Percentiles rank a stretch among this genome's conserved stretches.
Conservation (phyloP, 2,113 vertebrate species). For the Dasyornis broadbenti region DNA sequence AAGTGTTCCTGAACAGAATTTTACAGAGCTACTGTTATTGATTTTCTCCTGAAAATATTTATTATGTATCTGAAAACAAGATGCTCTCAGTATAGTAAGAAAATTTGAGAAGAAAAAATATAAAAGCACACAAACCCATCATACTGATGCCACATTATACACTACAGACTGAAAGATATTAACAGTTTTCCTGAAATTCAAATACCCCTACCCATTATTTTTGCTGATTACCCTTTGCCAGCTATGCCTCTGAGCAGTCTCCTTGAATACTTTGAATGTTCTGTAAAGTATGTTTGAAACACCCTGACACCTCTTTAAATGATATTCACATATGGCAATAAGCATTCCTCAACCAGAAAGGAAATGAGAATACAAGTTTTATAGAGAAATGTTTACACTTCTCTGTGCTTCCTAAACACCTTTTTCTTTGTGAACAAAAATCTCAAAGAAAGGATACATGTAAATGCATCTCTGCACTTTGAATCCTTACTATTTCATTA, state of each 20-base stretch:
- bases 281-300: neutral
- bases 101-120: neutral
- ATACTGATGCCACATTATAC: neutral
- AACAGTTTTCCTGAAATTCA: neutral
- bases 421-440: neutral
- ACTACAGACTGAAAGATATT: neutral
- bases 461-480: neutral
- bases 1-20: neutral
- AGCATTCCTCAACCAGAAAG: constrained; percentile 16
- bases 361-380: constrained; percentile 49
- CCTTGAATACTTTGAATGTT: neutral
- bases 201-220: neutral
- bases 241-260: neutral
- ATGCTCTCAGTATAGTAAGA: neutral
- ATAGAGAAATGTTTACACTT: constrained; percentile 25
- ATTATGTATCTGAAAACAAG: neutral
- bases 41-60: neutral
- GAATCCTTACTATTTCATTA: neutral
- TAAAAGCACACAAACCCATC: neutral
- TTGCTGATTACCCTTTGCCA: neutral
- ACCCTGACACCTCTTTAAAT: constrained; percentile 16
- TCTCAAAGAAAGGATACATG: neutral
- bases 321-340: constrained; percentile 36
- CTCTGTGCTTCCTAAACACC: neutral
- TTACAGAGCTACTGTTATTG: neutral